phyloP scores from a whole-genome alignment of 2,797 vertebrate genomes.

The Luscinia megarhynchos region DNA sequence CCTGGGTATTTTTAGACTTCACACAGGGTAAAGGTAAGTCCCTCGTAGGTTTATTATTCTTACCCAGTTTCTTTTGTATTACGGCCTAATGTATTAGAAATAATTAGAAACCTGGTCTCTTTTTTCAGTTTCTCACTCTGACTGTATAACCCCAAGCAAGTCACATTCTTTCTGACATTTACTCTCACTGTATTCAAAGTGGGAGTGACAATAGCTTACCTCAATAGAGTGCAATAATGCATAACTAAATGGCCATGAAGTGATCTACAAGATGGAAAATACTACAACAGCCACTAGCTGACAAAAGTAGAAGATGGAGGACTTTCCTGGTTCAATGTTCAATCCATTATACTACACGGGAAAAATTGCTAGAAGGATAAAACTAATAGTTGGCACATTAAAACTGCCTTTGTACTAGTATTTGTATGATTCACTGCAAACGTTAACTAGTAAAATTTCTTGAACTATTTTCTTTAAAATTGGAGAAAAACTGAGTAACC shows the following conservation, averaged over 20 bases:
- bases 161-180: not conserved
- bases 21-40: not conserved
- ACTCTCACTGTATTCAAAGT: not conserved
- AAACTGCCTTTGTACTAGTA: not conserved
- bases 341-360: not conserved
- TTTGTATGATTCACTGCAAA: not conserved
- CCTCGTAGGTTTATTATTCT: not conserved
- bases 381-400: not conserved
- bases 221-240: not conserved
- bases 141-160: not conserved
- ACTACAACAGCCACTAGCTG: not conserved
- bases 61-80: not conserved
- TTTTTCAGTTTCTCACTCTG: not conserved
- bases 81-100: not conserved
- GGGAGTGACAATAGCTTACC: not conserved
- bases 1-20: not conserved
- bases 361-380: not conserved
- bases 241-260: slow-evolving; percentile 4
- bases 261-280: not conserved
- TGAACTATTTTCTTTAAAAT: not conserved
- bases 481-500: not conserved
- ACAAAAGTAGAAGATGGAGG: not conserved
- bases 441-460: not conserved
- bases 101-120: not conserved
- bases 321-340: not conserved